Percentiles rank a stretch among this genome's conserved stretches.
These are phyloP conservation scores for Spongilla lacustris DNA, from an alignment of 37 sponge, comb jelly and placozoan species.

Conservation along the genomic window DNA sequence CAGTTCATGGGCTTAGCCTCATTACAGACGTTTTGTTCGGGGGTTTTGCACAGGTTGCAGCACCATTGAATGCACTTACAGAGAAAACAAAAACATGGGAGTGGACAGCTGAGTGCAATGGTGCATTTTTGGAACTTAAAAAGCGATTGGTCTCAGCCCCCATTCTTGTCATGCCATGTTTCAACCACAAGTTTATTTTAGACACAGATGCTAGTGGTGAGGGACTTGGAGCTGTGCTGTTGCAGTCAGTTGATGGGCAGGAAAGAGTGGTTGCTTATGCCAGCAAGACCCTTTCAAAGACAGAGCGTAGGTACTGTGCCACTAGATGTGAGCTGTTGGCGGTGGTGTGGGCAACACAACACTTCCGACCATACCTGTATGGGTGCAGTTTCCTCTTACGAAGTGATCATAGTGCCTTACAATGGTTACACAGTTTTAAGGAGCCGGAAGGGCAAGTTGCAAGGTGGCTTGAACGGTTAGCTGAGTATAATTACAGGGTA, in stretches of 20 bases:
- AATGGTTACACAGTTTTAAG: slow-evolving; percentile 15
- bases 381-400: slow-evolving; percentile 1
- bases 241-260: slow-evolving; percentile 1
- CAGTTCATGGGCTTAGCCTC: no score
- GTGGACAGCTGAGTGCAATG: neutral
- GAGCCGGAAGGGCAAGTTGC: slow-evolving; percentile 4
- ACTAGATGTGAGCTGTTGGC: slow-evolving; percentile 28
- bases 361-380: slow-evolving; percentile 29
- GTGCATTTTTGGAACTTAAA: slow-evolving; percentile 24
- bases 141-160: neutral
- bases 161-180: slow-evolving; percentile 11
- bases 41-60: no score
- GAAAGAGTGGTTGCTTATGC: slow-evolving; percentile 17
- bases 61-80: no score
- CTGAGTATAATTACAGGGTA: slow-evolving; percentile 2
- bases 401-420: neutral
- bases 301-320: slow-evolving; percentile 20
- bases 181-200: slow-evolving; percentile 4
- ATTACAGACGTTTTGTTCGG: no score
- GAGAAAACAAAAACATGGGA: no score
- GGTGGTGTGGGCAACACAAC: slow-evolving; percentile 38
- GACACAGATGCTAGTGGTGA: slow-evolving; percentile 40
- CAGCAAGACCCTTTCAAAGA: slow-evolving; percentile 1
- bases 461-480: neutral
- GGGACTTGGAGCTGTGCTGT: slow-evolving; percentile 32